Evolutionary conservation across 1,140 invertebrate species (phyloP).

Genomic region (Euura lappo): DNA sequence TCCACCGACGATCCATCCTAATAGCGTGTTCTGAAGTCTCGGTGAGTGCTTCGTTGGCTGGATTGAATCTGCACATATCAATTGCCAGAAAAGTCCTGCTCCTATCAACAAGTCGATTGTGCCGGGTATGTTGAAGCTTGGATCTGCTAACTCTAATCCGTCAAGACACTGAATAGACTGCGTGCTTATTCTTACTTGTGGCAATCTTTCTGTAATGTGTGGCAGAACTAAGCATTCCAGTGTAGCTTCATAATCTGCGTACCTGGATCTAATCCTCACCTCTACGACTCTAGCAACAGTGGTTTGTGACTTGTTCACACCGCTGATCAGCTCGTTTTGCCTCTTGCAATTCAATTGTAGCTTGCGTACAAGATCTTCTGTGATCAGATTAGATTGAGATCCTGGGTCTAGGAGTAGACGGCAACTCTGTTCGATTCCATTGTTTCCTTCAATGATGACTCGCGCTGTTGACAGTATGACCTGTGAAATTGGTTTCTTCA

Average conservation of each 20-base stretch:
- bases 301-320: not conserved
- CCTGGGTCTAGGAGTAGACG: constrained; percentile 17
- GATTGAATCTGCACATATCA: constrained; percentile 11
- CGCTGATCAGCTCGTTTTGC: not conserved
- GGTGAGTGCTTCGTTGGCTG: constrained; percentile 3
- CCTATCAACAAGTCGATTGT: constrained; percentile 9
- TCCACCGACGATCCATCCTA: too few relatives aligned
- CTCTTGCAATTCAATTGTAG: not conserved
- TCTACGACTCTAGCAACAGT: not conserved
- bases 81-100: constrained; percentile 18
- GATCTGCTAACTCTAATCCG: not conserved
- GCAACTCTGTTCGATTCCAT: constrained; percentile 14
- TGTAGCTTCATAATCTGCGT: not conserved
- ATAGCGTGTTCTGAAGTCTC: too few relatives aligned
- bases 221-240: not conserved
- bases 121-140: not conserved
- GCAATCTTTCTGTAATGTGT: not conserved
- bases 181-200: not conserved
- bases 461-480: constrained; percentile 19
- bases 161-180: not conserved
- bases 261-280: not conserved
- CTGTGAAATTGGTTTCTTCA: constrained; percentile 8
- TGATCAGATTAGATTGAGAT: not conserved
- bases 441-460: constrained; percentile 16
- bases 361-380: not conserved